phyloP scores from a whole-genome alignment of 2,797 vertebrate genomes.

The Cephalopachus bancanus region DNA sequence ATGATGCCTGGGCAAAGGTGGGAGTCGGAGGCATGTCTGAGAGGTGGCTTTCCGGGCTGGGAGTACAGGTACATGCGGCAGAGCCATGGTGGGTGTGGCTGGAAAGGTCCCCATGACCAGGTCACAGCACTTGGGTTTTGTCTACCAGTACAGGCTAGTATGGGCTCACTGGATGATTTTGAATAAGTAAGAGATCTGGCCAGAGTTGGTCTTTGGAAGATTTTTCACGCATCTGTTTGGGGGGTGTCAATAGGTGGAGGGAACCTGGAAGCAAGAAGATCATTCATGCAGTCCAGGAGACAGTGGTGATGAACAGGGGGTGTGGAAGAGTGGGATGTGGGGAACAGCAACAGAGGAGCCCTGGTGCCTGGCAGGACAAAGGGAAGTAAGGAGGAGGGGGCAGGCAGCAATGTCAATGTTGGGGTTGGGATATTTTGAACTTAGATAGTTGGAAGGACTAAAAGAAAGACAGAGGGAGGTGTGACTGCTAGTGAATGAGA shows the following conservation, averaged over 20 bases:
- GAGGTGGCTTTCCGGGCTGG: background rate
- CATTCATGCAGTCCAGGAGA: background rate
- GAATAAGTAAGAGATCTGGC: background rate
- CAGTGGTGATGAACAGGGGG: background rate
- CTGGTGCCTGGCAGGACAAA: background rate
- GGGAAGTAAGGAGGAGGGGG: background rate
- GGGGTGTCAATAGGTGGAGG: background rate
- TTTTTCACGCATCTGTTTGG: background rate
- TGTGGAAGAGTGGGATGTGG: background rate
- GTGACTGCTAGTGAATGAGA: background rate
- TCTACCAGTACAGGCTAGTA: background rate
- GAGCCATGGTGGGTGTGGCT: background rate
- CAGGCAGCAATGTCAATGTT: background rate
- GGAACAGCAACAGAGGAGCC: background rate
- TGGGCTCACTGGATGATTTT: background rate
- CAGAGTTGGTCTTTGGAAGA: slow-evolving; percentile 2
- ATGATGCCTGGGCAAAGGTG: too few species aligned
- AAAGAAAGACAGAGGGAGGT: background rate
- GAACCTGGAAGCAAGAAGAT: background rate
- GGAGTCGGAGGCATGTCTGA: background rate
- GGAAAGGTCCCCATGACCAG: background rate
- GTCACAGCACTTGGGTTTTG: background rate
- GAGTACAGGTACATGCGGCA: background rate
- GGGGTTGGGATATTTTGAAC: background rate
- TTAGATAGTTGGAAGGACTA: background rate